Evolutionary conservation across 2,888 invertebrate species (phyloP).

Genomic region (Dasysyrphus tricinctus): DNA sequence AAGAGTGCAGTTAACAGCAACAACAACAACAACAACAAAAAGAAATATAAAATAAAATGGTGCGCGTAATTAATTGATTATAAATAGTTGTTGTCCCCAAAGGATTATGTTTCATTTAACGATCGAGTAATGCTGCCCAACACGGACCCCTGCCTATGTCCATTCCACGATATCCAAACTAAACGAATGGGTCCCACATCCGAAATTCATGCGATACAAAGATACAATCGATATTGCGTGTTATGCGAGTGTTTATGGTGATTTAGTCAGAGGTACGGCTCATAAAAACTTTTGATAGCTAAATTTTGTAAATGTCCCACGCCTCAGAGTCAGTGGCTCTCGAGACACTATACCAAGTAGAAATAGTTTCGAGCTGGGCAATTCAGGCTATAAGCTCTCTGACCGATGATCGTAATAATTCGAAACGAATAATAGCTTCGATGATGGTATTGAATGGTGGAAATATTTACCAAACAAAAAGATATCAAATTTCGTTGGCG

Average conservation of each 20-base stretch:
- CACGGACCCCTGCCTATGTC: constrained; percentile 41
- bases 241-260: constrained; percentile 82
- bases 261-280: constrained; percentile 83
- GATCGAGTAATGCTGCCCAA: constrained; percentile 57
- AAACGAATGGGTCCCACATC: constrained; percentile 10
- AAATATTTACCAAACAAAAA: constrained; percentile 56
- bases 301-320: constrained; percentile 79
- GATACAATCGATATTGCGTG: constrained; percentile 60
- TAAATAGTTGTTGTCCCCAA: constrained; percentile 79
- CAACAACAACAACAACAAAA: background rate
- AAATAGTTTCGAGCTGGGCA: background rate
- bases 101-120: constrained; percentile 80
- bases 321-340: background rate
- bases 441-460: constrained; percentile 43
- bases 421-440: constrained; percentile 54
- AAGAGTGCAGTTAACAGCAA: background rate
- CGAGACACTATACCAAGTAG: too few relatives aligned
- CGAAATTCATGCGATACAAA: constrained; percentile 30
- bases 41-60: constrained; percentile 5
- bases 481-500: constrained; percentile 57
- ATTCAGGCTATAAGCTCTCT: background rate
- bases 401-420: constrained; percentile 44
- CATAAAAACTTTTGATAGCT: constrained; percentile 83
- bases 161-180: background rate
- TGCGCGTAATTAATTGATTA: constrained; percentile 81